Evolutionary conservation across 2,888 invertebrate genomes (phyloP), one percentile per base, ranked within the genome.

Genomic region (Listrodromus nycthemerus): DNA sequence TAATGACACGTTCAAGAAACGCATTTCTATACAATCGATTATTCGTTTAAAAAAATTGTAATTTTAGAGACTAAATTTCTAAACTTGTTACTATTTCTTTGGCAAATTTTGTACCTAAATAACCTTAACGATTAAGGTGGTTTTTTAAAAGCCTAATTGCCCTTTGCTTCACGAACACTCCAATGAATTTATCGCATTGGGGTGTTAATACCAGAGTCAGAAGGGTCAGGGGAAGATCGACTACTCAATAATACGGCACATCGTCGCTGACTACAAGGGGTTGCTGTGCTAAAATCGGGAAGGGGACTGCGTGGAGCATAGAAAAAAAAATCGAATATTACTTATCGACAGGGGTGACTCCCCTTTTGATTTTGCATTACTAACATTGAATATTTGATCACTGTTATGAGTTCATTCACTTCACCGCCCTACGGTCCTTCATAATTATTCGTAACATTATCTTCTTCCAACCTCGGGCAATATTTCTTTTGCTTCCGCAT

Each of bases 321-420:
- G 88, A 77, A 50, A 85, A 87, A 65, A 74, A 58, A 58, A 77
- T 30, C 69, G 37, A 65, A 70, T 65, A 74, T 81, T 89, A 89
- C 90, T 90, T 89, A 87, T 84, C 86, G 85, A 82, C 82, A 86
- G 86, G 87, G 86, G 84, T 27, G 45, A 7, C 67, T 71, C 63
- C 58, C 48, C 76, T 79, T 74, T 65, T 86, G 69, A 83, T 85
- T 89, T 90, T 90, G 90, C 91, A 92, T 92, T 90, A 89, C 88
- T 87, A 83, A 85, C 86, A 86, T 88, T 90, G 91, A 92, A 92
- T 92, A 92, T 91, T 91, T 91, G 92, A 91, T 92, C 90, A 90
- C 88, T 88, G 90, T 92, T 90, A 91, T 88, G 90, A 90, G 89
- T 90, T 92, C 90, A 92, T 91, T 91, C 89, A 89, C 58, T 50